A percentile compares a stretch with the other conserved stretches of the same genome.
Evolutionary conservation across 2,797 vertebrate genomes (phyloP).

Genomic region (Halcyon smyrnensis): DNA sequence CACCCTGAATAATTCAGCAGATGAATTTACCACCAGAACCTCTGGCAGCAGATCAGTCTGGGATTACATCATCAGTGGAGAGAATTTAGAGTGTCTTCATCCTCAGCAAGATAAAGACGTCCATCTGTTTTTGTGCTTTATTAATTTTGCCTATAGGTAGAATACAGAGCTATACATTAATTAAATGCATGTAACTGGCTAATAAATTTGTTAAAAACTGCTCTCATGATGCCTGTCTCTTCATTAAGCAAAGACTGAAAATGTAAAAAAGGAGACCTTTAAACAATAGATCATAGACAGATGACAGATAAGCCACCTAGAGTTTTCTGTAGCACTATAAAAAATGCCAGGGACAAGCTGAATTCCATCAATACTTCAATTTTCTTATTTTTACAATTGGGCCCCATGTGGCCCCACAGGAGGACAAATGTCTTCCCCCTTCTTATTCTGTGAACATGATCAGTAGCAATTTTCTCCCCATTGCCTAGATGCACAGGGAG

Average conservation of each 20-base stretch:
- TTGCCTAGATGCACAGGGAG: not conserved
- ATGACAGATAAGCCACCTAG: not conserved
- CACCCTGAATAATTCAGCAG: slow-evolving; percentile 9
- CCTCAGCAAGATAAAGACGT: not conserved
- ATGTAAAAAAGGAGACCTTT: not conserved
- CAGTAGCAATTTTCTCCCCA: not conserved
- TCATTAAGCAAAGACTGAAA: slow-evolving; percentile 23
- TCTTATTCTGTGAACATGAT: not conserved
- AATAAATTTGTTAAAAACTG: slow-evolving; percentile 45
- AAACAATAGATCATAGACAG: not conserved
- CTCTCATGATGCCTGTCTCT: not conserved
- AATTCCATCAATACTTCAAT: not conserved
- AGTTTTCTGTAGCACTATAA: not conserved
- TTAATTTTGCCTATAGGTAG: slow-evolving; percentile 50
- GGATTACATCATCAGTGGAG: slow-evolving; percentile 27
- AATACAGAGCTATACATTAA: slow-evolving; percentile 43
- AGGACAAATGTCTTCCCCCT: not conserved
- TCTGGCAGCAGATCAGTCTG: slow-evolving; percentile 13
- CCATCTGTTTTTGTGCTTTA: slow-evolving; percentile 50
- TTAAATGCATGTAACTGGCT: slow-evolving; percentile 54
- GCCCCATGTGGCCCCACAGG: not conserved
- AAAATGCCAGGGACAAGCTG: not conserved
- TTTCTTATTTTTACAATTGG: not conserved
- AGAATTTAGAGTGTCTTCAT: slow-evolving; percentile 51
- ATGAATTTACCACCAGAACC: slow-evolving; percentile 25